These are phyloP conservation scores for Tyrannus savana DNA, from an alignment of 2,113 vertebrate genomes.

Conservation along the genomic window DNA sequence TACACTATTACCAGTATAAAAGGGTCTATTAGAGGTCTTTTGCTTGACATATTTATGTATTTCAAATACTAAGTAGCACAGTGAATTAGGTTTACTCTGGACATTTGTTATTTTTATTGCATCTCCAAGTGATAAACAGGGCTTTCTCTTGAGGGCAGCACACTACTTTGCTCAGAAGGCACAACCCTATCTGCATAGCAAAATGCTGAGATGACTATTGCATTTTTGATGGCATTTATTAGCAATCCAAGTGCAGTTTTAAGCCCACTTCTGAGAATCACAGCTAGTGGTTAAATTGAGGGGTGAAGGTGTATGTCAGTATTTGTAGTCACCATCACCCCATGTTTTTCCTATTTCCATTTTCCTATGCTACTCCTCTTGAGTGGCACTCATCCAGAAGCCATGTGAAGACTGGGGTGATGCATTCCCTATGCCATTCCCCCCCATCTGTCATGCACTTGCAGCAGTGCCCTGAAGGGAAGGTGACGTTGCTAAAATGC, in stretches of 20 bases:
- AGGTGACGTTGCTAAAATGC: background rate
- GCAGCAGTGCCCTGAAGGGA: background rate
- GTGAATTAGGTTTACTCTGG: slow-evolving; percentile 92
- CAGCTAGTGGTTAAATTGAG: background rate
- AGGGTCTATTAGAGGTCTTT: slow-evolving; percentile 98
- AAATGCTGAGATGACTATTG: slow-evolving; percentile 33
- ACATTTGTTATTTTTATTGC: slow-evolving; percentile 87
- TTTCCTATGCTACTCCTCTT: background rate
- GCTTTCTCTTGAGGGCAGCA: slow-evolving; percentile 72
- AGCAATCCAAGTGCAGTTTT: slow-evolving; percentile 20
- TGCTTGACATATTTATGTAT: slow-evolving; percentile 98
- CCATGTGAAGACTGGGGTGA: background rate
- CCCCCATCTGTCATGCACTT: rapidly evolving
- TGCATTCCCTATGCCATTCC: rapidly evolving
- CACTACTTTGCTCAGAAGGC: slow-evolving; percentile 62
- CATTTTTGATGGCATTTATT: slow-evolving; percentile 41
- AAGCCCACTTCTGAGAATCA: background rate
- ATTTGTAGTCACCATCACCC: background rate
- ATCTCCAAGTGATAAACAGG: slow-evolving; percentile 85
- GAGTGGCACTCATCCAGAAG: background rate
- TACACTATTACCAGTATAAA: slow-evolving; percentile 95
- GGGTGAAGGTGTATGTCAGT: background rate
- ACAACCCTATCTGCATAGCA: slow-evolving; percentile 53
- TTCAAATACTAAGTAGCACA: slow-evolving; percentile 91
- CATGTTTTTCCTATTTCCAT: background rate